Percentiles rank a stretch among this genome's conserved stretches.
These are phyloP conservation scores for Agrotis puta DNA, from an alignment of 2,888 invertebrate species.

Conservation along the genomic window DNA sequence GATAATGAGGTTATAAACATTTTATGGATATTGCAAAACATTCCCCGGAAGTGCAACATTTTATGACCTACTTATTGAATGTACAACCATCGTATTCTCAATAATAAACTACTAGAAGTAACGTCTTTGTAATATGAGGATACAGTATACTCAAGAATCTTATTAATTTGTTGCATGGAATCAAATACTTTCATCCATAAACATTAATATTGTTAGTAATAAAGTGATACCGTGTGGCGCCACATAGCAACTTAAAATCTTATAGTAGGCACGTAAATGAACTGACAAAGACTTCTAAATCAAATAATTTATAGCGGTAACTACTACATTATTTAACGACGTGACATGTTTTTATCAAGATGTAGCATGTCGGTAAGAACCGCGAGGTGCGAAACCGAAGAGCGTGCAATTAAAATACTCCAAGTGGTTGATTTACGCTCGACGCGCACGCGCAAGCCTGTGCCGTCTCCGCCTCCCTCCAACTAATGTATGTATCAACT, in stretches of 20 bases:
- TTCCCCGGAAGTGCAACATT: not conserved
- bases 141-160: constrained; percentile 20
- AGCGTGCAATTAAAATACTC: constrained; percentile 76
- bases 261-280: constrained; percentile 63
- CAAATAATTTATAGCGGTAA: constrained; percentile 74
- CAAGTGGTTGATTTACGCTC: constrained; percentile 76
- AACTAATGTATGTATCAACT: constrained; percentile 47
- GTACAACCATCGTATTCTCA: constrained; percentile 18
- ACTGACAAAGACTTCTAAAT: constrained; percentile 65
- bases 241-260: constrained; percentile 48
- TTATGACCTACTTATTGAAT: constrained; percentile 22
- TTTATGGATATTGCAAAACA: constrained; percentile 1
- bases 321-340: constrained; percentile 76
- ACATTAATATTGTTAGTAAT: constrained; percentile 53
- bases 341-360: constrained; percentile 76
- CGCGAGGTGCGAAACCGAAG: constrained; percentile 79
- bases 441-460: constrained; percentile 47
- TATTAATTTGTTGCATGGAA: constrained; percentile 42
- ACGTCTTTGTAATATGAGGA: constrained; percentile 23
- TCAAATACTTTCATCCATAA: constrained; percentile 51
- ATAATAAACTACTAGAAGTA: constrained; percentile 15
- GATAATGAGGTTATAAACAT: constrained; percentile 4
- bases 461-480: constrained; percentile 12
- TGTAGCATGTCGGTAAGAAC: constrained; percentile 70
- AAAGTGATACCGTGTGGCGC: constrained; percentile 54